Base-by-base conservation (phyloP, 2,888 invertebrate genomes). In the Craniophora ligustri region DNA sequence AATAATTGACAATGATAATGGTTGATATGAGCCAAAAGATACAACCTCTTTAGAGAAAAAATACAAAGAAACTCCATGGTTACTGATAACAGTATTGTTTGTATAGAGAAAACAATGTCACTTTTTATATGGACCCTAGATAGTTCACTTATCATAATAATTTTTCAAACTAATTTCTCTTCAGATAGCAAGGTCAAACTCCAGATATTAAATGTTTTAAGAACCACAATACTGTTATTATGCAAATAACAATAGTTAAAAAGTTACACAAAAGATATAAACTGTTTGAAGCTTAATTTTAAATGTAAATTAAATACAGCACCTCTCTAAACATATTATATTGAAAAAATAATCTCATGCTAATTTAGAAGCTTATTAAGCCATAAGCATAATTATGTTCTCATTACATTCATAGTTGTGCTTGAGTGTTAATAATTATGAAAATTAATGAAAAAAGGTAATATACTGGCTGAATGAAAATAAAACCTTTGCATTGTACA, bases 401-500 rank as follows among this genome's bases (percentile, higher is more conserved):
- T 19, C 26, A 66, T 62, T 67, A 11, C 11, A 55, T 49, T 49
- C 19, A 38, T 2, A 35, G 45, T 54, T 36, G 48, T 45, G 47
- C 41, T 39, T 11, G 19, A 56, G 23, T 65, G 46, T 13, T 35
- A 53, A n/a, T n/a, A n/a, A n/a, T n/a, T n/a, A 31, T 47, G 14
- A 39, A 15, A 44, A 26, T 49, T 55, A 19, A 41, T n/a, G 35
- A 41, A 55, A 55, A 53, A 67, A 32, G 44, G 19, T 34, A 36
- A 50, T 45, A 23, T 44, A 46, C 44, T 46, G 54, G 50, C 58
- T 41, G 49, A 45, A 51, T 46, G 18, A 13, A 44, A 39, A 54
- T 31, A 51, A 7, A 46, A 54, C 42, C 34, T 67, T 32, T 36
- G 18, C 35, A 13, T 7, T 36, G 34, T 34, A 11, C 30, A 39